A percentile compares a stretch with the other conserved stretches of the same genome.
phyloP scores from a whole-genome alignment of 2,113 vertebrate genomes.

The Carassius carassius region DNA sequence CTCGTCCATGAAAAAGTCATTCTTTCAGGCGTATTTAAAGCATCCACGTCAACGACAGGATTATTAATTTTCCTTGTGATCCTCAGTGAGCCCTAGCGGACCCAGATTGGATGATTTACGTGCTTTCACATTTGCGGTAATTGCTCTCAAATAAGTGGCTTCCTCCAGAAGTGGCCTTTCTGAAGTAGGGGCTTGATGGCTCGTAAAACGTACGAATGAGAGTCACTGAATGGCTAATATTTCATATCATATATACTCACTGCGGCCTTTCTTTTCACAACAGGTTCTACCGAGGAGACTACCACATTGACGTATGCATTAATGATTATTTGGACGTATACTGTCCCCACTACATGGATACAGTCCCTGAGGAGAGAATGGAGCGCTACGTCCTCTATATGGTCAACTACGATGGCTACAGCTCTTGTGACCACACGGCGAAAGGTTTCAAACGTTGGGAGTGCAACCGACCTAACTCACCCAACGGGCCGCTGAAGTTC shows the following conservation, averaged over 20 bases:
- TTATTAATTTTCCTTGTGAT: conserved; percentile 68
- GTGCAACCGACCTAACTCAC: conserved; percentile 92
- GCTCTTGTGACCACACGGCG: conserved; percentile 93
- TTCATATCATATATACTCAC: conserved; percentile 28
- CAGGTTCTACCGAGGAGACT: conserved; percentile 93
- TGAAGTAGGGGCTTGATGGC: conserved; percentile 19
- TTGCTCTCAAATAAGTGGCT: conserved; percentile 47
- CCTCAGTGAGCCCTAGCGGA: conserved; percentile 25
- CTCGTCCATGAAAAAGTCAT: conserved; percentile 68
- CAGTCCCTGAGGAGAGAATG: conserved; percentile 87
- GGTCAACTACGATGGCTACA: conserved; percentile 99
- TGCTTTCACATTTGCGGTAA: conserved; percentile 51
- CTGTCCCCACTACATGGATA: conserved; percentile 91
- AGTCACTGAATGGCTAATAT: conserved; percentile 6
- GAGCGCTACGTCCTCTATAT: conserved; percentile 97
- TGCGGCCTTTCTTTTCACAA: not conserved
- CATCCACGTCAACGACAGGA: conserved; percentile 68
- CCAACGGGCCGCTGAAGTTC: conserved; percentile 96
- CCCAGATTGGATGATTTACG: conserved; percentile 50
- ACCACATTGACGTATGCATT: conserved; percentile 97
- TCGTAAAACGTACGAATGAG: conserved; percentile 32
- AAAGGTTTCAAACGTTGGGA: conserved; percentile 87
- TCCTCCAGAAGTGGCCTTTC: conserved; percentile 41
- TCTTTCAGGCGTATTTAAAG: conserved; percentile 64
- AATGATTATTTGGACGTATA: conserved; percentile 98